Conservation (phyloP, 1,140 invertebrate genomes). For the Ceratina japonica region DNA sequence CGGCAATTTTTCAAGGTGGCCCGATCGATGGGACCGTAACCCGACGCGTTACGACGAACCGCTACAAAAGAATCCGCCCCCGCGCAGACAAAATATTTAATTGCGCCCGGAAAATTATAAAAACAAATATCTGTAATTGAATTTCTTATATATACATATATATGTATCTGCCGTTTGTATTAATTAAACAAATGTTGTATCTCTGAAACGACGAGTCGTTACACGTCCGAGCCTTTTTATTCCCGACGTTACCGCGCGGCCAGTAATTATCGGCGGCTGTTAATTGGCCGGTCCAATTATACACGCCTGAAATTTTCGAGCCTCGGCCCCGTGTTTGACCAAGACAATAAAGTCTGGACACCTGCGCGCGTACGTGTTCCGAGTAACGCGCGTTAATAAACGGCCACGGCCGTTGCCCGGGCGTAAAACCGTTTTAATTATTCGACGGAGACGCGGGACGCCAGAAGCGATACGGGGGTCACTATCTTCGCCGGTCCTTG, state of each 20-base stretch:
- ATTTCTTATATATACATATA: too few species aligned
- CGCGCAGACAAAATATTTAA: background rate
- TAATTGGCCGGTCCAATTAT: constrained; percentile 1
- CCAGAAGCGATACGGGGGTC: background rate
- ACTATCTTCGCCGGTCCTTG: constrained; percentile 9
- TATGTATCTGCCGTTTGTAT: too few species aligned
- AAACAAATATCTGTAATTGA: too few species aligned
- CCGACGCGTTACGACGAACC: background rate
- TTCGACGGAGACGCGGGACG: background rate
- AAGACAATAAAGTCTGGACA: background rate
- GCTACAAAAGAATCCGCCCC: background rate
- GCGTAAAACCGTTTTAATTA: constrained; percentile 39
- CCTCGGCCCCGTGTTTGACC: background rate
- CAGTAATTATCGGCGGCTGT: background rate
- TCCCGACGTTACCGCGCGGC: background rate
- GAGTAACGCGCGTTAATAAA: constrained; percentile 26
- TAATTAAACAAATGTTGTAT: too few species aligned
- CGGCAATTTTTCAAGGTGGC: constrained; percentile 3
- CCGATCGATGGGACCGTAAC: background rate
- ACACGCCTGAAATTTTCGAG: constrained; percentile 8
- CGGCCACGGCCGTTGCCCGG: background rate
- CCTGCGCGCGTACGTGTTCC: background rate
- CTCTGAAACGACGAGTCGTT: background rate
- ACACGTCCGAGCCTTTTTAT: background rate
- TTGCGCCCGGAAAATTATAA: too few species aligned